Evolutionary conservation across 2,797 vertebrate species (phyloP).

Genomic region (Sebastes nivosus): DNA sequence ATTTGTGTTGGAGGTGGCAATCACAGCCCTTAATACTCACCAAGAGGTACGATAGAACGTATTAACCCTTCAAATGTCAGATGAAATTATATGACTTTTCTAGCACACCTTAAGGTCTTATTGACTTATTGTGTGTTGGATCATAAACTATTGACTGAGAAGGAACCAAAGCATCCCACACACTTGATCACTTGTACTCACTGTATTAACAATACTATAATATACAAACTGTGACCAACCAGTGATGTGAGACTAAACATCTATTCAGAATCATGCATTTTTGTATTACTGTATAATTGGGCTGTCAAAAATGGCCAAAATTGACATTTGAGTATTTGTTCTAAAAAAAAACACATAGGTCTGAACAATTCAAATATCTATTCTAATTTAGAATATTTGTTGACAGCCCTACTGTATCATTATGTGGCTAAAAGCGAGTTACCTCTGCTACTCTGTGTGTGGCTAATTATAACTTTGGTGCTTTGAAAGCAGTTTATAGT

Average conservation of each 20-base stretch:
- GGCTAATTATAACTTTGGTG: constrained; percentile 1
- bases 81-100: background rate
- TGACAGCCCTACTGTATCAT: background rate
- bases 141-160: background rate
- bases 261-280: background rate
- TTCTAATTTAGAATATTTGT: background rate
- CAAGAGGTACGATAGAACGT: background rate
- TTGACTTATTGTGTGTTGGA: background rate
- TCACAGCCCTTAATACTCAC: constrained; percentile 14
- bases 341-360: too few relatives aligned
- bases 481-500: constrained; percentile 32
- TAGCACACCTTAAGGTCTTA: background rate
- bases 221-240: background rate
- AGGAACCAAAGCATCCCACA: background rate
- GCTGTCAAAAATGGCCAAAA: too few relatives aligned
- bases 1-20: constrained; percentile 45
- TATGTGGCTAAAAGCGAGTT: background rate
- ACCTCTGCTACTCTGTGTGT: constrained; percentile 19
- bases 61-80: background rate
- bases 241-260: background rate
- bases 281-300: background rate
- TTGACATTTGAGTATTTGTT: too few relatives aligned
- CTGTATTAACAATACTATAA: too few relatives aligned
- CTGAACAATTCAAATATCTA: background rate
- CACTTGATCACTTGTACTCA: background rate